Conservation (phyloP, 2,888 invertebrate genomes). For the Pollenia labialis region DNA sequence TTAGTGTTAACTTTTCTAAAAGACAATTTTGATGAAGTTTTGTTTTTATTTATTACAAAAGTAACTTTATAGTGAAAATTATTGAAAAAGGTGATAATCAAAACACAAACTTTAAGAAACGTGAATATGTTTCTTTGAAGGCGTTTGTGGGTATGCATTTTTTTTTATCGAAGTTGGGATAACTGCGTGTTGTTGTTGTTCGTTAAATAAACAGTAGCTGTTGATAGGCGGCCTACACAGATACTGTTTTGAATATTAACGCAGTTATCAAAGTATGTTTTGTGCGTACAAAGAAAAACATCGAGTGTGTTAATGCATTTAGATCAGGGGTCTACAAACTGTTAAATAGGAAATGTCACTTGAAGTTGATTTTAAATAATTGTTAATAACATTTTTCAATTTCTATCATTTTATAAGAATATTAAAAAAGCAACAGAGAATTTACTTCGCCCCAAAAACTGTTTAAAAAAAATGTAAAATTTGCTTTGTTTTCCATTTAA, state of each 20-base stretch:
- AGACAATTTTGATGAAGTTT: slow-evolving; percentile 51
- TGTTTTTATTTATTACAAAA: neutral
- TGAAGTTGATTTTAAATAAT: too few species aligned
- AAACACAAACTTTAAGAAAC: slow-evolving; percentile 35
- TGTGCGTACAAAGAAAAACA: neutral
- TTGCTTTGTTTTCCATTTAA: too few species aligned
- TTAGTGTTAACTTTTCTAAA: slow-evolving; percentile 40
- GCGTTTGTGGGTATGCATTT: slow-evolving; percentile 12
- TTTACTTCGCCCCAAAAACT: too few species aligned
- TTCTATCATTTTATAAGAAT: too few species aligned
- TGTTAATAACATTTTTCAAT: too few species aligned
- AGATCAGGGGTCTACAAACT: slow-evolving; percentile 16
- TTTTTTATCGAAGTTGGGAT: slow-evolving; percentile 3
- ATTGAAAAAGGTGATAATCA: slow-evolving; percentile 43
- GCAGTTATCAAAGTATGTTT: neutral
- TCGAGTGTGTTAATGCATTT: neutral
- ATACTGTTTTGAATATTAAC: slow-evolving; percentile 46
- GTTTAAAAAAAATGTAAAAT: too few species aligned
- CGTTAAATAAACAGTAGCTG: slow-evolving; percentile 31
- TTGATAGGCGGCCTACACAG: slow-evolving; percentile 43
- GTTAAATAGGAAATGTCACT: neutral
- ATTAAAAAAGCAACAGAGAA: too few species aligned
- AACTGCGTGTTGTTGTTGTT: neutral
- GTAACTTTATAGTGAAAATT: slow-evolving; percentile 50
- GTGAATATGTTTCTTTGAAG: slow-evolving; percentile 22